phyloP scores from a whole-genome alignment of 1,140 invertebrate genomes.

The Leptinotarsa undecemlineata region DNA sequence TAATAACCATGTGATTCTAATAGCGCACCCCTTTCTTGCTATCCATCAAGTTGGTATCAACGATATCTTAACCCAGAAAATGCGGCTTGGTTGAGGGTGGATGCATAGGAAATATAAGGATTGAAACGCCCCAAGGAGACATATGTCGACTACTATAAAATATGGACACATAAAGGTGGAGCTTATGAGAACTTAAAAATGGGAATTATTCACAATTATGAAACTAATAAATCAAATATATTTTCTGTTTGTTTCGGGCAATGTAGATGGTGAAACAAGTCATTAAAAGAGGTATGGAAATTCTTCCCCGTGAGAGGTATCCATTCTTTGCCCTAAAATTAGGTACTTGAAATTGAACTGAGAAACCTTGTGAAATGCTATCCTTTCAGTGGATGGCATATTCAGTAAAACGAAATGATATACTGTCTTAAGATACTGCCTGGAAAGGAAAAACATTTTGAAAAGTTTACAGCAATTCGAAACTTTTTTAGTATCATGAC shows the following conservation, averaged over 20 bases:
- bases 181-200: conserved; percentile 4
- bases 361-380: no score
- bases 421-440: no score
- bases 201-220: conserved; percentile 1
- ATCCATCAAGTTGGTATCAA: background rate
- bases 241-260: background rate
- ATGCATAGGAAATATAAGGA: no score
- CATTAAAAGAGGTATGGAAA: no score
- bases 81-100: background rate
- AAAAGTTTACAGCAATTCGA: no score
- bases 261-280: background rate
- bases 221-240: conserved; percentile 1
- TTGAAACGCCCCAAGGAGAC: background rate
- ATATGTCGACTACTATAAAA: background rate
- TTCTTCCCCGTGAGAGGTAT: no score
- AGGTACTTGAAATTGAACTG: no score
- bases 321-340: no score
- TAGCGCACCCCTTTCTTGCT: conserved; percentile 4
- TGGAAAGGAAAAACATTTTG: no score
- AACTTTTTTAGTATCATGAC: no score
- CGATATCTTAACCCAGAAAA: conserved; percentile 6
- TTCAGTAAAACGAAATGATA: no score
- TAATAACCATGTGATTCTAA: conserved; percentile 8
- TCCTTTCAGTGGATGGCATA: no score
- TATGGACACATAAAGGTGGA: conserved; percentile 5